Base-by-base conservation (phyloP, 1,140 invertebrate species). In the Sarcophaga bullata region DNA sequence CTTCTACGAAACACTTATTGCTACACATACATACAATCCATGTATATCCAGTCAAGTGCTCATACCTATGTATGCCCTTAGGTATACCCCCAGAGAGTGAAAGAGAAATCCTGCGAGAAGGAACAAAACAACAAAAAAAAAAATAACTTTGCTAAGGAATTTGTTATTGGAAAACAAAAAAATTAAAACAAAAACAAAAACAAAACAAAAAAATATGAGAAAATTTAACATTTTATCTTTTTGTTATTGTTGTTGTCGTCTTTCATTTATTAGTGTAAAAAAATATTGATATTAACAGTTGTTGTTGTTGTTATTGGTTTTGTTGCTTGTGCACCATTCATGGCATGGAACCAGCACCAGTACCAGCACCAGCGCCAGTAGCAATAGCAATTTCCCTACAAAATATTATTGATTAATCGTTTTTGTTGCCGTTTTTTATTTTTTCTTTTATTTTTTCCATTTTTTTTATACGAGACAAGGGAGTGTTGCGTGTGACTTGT, bases 361-460 rank as follows among this genome's bases (percentile, higher is more conserved):
- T n/a, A n/a, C n/a, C n/a, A n/a, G n/a, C n/a, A n/a, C n/a, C n/a
- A n/a, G n/a, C n/a, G n/a, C n/a, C n/a, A n/a, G n/a, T n/a, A n/a
- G 4, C 25, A 37, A 8, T 0, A 19, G 19, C n/a, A 68, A 68
- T 68, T 68, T 68, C 62, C 62, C 62, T 68, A 17, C 19, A 68
- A 19, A 68, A 68, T 19, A 8, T 68, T 68, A 68, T 68, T 68
- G 62, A 68, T 68, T 68, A 68, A 68, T 68, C 62, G 62, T 68
- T 68, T 7, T 37, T 37, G 25, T 37, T 37, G 25, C 1, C 1
- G 1, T 37, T 37, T 1, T 37, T 68, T 68, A 25, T 68, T 68
- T 19, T 68, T 15, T 25, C 17, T 25, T 68, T 25, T 52, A 0
- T 1, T 13, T 37, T 37, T 37, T 37, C 1, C 1, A 37, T 37